A percentile compares a stretch with the other conserved stretches of the same genome.
These are phyloP conservation scores for Xestia xanthographa DNA, from an alignment of 2,888 invertebrate species.

Conservation along the genomic window DNA sequence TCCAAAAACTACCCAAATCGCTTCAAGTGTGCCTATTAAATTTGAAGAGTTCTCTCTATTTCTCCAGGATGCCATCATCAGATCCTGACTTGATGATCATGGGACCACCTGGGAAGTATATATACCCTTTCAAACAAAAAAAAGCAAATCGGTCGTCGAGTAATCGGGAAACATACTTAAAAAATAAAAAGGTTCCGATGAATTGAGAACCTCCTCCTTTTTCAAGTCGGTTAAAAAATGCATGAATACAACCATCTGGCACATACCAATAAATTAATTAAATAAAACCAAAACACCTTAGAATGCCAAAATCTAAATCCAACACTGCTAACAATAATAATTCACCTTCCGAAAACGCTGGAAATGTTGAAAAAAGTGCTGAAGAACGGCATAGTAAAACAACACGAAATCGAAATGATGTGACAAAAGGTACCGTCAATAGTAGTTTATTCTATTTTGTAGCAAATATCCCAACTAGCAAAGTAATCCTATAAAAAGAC, in stretches of 20 bases:
- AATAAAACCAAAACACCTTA: slow-evolving; percentile 4
- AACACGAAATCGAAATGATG: not conserved
- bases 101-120: too few species aligned
- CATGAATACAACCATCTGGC: not conserved
- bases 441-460: not conserved
- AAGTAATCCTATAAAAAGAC: too few species aligned
- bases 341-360: not conserved
- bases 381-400: not conserved
- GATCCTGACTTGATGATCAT: too few species aligned
- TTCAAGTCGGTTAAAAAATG: not conserved
- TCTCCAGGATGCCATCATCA: too few species aligned
- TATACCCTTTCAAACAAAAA: too few species aligned
- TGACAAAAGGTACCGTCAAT: slow-evolving; percentile 18
- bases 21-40: too few species aligned
- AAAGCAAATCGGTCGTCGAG: too few species aligned
- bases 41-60: too few species aligned
- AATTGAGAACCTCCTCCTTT: too few species aligned
- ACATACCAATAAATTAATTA: not conserved
- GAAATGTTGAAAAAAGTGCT: not conserved
- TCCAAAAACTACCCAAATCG: too few species aligned
- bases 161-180: too few species aligned
- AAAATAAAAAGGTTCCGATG: too few species aligned
- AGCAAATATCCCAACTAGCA: not conserved
- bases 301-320: slow-evolving; percentile 11
- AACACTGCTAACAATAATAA: slow-evolving; percentile 2